Base-by-base conservation (phyloP, 2,113 vertebrate genomes). In the Pelmatolapia mariae region DNA sequence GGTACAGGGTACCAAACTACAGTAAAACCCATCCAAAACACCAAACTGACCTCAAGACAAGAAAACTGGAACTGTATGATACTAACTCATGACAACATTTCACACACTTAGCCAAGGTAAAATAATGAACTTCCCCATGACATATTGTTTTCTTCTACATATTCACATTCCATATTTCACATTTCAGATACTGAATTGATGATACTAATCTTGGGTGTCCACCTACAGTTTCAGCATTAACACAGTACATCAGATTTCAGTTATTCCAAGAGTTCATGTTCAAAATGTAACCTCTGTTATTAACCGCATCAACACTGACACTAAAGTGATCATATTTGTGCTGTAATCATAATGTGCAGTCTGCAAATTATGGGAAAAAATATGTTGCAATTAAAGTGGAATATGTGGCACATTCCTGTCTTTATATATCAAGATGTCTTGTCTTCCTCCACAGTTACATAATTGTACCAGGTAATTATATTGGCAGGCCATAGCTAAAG, bases 361-460 rank as follows among this genome's bases (percentile, higher is more conserved):
- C 57, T 80, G 80, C 19, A 87, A 83, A 66, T 66, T 83, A 78
- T 63, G 54, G 31, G 1, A 7, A 79, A 45, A 83, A 52, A 13
- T 7, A 9, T 4, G 53, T n/a, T 33, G 68, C 38, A 83, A n/a
- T 50, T 56, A 47, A n/a, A 36, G 57, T 31, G 13, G 81, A 54
- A 29, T 45, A 45, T 26, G 12, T 13, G 22, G 38, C 19, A 40
- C 47, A 82, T n/a, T 19, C 6, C 54, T 59, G 1, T 19, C 8
- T 86, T 57, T 86, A 73, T 54, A 38, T 50, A 73, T 50, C 38
- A 40, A 61, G 31, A 33, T 47, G 52, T 79, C 71, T 33, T 13
- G 63, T 79, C 40, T 45, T 86, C 29, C 38, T 56, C 81, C 7
- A 16, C 13, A 24, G n/a, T 40, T 89, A 81, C 1, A 16, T 59